phyloP scores from a whole-genome alignment of 2,797 vertebrate genomes.

The Darevskia nairensis region DNA sequence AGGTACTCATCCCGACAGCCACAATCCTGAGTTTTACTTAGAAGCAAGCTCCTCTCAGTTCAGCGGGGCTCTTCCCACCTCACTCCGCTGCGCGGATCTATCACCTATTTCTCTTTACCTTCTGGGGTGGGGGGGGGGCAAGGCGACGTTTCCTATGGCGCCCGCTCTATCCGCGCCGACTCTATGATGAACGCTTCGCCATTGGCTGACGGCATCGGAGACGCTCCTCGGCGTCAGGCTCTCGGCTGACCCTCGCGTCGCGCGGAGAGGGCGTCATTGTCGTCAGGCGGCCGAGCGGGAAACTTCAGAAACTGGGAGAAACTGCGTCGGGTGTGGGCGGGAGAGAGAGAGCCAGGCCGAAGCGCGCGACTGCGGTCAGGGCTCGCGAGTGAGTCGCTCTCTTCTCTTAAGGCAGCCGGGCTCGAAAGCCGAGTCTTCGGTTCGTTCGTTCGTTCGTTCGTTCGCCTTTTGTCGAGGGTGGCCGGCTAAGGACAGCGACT shows the following conservation, averaged over 20 bases:
- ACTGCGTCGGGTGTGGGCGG: neutral
- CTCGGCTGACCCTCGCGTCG: constrained; percentile 9
- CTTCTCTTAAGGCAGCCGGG: neutral
- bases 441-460: no score
- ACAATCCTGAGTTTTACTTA: no score
- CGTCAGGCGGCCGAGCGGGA: constrained; percentile 31
- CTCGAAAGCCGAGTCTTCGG: neutral
- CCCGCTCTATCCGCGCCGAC: neutral
- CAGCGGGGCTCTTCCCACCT: no score
- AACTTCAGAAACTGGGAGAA: neutral
- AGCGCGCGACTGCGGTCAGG: neutral
- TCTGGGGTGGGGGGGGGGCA: no score
- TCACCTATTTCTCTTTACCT: no score
- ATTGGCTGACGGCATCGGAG: no score
- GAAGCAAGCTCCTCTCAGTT: no score
- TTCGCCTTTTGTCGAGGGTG: neutral
- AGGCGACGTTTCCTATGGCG: no score
- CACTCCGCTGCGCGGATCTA: no score
- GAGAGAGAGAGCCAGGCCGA: neutral
- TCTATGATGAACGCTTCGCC: neutral
- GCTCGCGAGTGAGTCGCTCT: neutral
- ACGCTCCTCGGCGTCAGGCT: neutral
- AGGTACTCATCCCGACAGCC: no score
- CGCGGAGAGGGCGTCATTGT: neutral
- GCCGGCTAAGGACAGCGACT: neutral